Percentiles rank a stretch among this genome's conserved stretches.
Evolutionary conservation across 2,797 vertebrate species (phyloP).

Genomic region (Esox masquinongy): DNA sequence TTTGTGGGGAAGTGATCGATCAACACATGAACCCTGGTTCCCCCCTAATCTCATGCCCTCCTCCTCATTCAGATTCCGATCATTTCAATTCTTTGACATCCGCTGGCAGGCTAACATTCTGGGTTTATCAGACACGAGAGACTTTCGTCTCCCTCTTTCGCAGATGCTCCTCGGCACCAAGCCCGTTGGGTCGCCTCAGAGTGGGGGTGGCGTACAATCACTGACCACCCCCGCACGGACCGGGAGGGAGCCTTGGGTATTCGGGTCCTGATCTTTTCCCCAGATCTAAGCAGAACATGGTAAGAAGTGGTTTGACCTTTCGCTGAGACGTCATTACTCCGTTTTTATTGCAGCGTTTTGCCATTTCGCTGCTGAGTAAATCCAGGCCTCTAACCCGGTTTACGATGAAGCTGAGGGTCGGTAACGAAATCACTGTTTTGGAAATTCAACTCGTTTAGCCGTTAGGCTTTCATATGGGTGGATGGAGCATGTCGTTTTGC

Average conservation of each 20-base stretch:
- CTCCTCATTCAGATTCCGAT: neutral
- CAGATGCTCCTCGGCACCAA: neutral
- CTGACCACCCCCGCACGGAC: neutral
- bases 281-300: neutral
- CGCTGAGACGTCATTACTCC: neutral
- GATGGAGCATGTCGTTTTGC: neutral
- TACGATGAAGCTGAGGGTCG: constrained; percentile 34
- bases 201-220: neutral
- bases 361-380: constrained; percentile 24
- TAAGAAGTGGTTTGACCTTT: neutral
- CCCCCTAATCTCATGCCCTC: neutral
- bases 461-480: neutral
- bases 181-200: neutral
- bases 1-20: neutral
- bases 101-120: neutral
- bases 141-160: neutral
- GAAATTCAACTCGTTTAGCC: constrained; percentile 43
- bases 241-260: neutral
- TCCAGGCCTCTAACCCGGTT: constrained; percentile 46
- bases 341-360: constrained; percentile 1
- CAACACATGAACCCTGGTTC: neutral
- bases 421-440: constrained; percentile 56
- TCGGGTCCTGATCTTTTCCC: neutral
- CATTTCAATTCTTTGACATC: neutral
- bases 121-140: neutral